A percentile compares a stretch with the other conserved stretches of the same genome.
These are phyloP conservation scores for Bombus picipes DNA, from an alignment of 1,140 invertebrate species.

Conservation along the genomic window DNA sequence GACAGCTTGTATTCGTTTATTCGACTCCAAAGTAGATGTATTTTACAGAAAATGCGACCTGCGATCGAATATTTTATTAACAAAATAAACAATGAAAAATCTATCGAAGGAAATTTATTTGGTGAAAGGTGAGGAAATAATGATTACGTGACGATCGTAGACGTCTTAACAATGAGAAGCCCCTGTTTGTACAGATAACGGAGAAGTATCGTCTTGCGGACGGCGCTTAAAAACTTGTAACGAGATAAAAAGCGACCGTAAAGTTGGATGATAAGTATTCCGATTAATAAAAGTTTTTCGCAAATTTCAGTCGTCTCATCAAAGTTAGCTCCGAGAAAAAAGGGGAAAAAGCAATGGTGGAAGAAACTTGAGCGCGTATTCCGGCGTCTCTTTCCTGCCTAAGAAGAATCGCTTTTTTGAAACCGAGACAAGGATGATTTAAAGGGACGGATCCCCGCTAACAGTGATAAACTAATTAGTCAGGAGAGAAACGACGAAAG, in stretches of 20 bases:
- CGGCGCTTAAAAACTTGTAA: conserved; percentile 37
- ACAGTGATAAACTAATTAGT: conserved; percentile 30
- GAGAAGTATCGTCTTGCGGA: background rate
- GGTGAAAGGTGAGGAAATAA: background rate
- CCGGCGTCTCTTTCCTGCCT: background rate
- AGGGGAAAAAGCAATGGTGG: background rate
- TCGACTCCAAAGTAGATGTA: no score
- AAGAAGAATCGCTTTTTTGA: conserved; percentile 29
- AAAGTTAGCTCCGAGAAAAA: conserved; percentile 6
- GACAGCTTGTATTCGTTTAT: no score
- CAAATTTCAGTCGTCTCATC: conserved; percentile 37
- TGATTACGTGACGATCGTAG: background rate
- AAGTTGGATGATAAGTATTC: conserved; percentile 26
- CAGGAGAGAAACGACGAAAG: background rate
- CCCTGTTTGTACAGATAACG: conserved; percentile 11
- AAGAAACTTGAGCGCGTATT: conserved; percentile 1
- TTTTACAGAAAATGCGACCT: no score
- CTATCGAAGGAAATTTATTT: background rate
- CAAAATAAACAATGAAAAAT: background rate
- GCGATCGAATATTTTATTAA: background rate
- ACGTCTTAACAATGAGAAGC: background rate
- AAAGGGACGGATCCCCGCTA: background rate
- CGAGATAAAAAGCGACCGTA: conserved; percentile 30
- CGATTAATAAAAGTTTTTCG: conserved; percentile 42
- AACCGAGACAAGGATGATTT: conserved; percentile 32